A percentile compares a stretch with the other conserved stretches of the same genome.
These are phyloP conservation scores for Diloba caeruleocephala DNA, from an alignment of 2,888 invertebrate genomes.

Conservation along the genomic window DNA sequence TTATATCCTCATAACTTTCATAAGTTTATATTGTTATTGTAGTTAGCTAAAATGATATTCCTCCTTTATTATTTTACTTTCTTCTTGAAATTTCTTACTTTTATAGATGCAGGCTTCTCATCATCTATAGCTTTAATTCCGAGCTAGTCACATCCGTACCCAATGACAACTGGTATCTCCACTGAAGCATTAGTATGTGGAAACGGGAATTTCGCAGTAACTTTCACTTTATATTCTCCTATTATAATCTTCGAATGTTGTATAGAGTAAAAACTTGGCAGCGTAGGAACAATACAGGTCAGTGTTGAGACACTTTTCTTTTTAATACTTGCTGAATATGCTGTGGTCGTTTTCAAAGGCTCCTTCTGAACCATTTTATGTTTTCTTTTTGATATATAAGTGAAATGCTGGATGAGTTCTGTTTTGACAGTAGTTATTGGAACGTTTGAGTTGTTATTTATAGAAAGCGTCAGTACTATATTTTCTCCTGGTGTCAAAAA, in stretches of 20 bases:
- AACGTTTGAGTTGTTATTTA: slow-evolving; percentile 21
- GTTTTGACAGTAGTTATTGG: slow-evolving; percentile 16
- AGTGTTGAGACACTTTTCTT: slow-evolving; percentile 39
- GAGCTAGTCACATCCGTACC: too few relatives aligned
- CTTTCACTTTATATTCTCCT: slow-evolving; percentile 48
- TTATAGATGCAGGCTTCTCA: too few relatives aligned
- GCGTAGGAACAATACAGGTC: slow-evolving; percentile 32
- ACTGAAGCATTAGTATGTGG: slow-evolving; percentile 48
- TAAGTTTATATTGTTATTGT: too few relatives aligned
- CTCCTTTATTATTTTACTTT: too few relatives aligned
- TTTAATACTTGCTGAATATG: slow-evolving; percentile 31
- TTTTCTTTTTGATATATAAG: slow-evolving; percentile 1
- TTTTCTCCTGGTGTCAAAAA: slow-evolving; percentile 38
- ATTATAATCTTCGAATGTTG: slow-evolving; percentile 52
- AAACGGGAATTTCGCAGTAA: slow-evolving; percentile 53
- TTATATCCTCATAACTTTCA: too few relatives aligned
- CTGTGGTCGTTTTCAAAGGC: slow-evolving; percentile 17
- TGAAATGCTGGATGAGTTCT: slow-evolving; percentile 13
- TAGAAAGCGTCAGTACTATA: slow-evolving; percentile 8
- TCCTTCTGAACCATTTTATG: background rate
- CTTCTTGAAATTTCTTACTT: too few relatives aligned
- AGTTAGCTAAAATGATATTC: too few relatives aligned
- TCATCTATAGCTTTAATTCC: too few relatives aligned
- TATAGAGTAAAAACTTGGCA: slow-evolving; percentile 48
- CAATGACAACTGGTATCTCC: slow-evolving; percentile 57